A percentile compares a stretch with the other conserved stretches of the same genome.
Conservation (phyloP, 2,888 invertebrate species). For the Heliconius hortense region DNA sequence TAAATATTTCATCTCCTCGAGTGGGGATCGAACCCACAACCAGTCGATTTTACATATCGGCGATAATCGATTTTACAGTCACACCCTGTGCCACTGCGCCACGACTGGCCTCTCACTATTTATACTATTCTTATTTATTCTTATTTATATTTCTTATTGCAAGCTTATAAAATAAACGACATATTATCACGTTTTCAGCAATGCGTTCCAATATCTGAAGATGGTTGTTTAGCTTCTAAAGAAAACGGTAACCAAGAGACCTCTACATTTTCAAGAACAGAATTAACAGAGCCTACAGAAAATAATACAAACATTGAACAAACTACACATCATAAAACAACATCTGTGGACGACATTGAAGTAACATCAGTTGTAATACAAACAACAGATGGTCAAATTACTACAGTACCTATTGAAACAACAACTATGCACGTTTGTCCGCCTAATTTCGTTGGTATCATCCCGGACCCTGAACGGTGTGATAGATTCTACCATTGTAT, state of each 20-base stretch:
- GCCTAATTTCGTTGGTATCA: constrained; percentile 41
- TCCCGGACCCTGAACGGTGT: constrained; percentile 44
- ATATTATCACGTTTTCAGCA: constrained; percentile 30
- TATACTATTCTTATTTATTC: too few relatives aligned
- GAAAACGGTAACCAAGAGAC: neutral
- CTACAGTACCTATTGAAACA: constrained; percentile 34
- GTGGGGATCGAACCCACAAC: too few relatives aligned
- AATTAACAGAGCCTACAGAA: constrained; percentile 18
- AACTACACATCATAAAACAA: constrained; percentile 6
- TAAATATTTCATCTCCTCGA: too few relatives aligned
- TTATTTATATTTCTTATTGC: neutral
- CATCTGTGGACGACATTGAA: constrained; percentile 28
- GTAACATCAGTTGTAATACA: constrained; percentile 37
- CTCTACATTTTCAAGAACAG: constrained; percentile 22
- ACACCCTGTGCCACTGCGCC: too few relatives aligned
- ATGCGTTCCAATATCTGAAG: constrained; percentile 38
- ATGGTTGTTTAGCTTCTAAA: constrained; percentile 34
- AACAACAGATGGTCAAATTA: constrained; percentile 32
- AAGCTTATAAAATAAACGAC: neutral
- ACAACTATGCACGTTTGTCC: constrained; percentile 40
- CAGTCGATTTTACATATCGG: too few relatives aligned
- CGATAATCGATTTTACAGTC: too few relatives aligned
- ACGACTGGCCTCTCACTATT: too few relatives aligned
- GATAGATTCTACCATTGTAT: constrained; percentile 45
- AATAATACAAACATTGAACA: constrained; percentile 3